Percentiles rank a stretch among this genome's conserved stretches.
Conservation (phyloP, 37 sponge, comb jelly and placozoan genomes). For the Corticium candelabrum region DNA sequence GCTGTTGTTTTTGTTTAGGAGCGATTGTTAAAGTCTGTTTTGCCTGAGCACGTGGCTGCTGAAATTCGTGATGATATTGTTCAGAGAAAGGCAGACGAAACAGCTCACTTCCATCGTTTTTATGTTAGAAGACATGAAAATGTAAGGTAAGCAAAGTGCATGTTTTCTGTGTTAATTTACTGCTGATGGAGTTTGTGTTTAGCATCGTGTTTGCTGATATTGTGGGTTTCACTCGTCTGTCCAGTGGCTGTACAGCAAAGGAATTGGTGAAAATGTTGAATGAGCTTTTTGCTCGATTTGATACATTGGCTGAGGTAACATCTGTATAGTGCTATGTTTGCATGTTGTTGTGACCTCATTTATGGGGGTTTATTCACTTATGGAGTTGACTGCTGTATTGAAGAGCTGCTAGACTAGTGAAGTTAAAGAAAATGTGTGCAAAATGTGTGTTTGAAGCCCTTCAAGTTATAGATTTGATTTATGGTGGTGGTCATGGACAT, state of each 20-base stretch:
- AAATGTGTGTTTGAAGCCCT: too few relatives aligned
- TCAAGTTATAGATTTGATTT: too few relatives aligned
- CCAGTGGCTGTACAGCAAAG: conserved; percentile 63
- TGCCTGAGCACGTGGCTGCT: conserved; percentile 33
- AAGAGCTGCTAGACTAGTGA: too few relatives aligned
- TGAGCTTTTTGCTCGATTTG: conserved; percentile 87
- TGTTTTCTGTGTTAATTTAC: too few relatives aligned
- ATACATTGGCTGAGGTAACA: conserved; percentile 76
- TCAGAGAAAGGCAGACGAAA: not conserved
- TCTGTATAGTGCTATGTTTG: too few relatives aligned
- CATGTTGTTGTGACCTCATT: too few relatives aligned
- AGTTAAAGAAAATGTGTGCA: too few relatives aligned
- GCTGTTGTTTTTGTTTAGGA: conserved; percentile 22
- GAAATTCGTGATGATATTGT: conserved; percentile 30
- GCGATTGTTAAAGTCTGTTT: conserved; percentile 36
- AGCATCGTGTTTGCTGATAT: conserved; percentile 97
- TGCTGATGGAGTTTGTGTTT: too few relatives aligned
- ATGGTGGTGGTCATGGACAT: too few relatives aligned
- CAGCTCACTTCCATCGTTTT: conserved; percentile 18
- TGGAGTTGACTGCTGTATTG: too few relatives aligned
- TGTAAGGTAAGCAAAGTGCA: conserved; percentile 29
- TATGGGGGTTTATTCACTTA: too few relatives aligned
- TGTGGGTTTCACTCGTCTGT: conserved; percentile 87
- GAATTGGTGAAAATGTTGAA: conserved; percentile 83
- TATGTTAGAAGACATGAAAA: conserved; percentile 20